phyloP scores from a whole-genome alignment of 2,113 vertebrate species.

The Chamaetylas fuelleborni region DNA sequence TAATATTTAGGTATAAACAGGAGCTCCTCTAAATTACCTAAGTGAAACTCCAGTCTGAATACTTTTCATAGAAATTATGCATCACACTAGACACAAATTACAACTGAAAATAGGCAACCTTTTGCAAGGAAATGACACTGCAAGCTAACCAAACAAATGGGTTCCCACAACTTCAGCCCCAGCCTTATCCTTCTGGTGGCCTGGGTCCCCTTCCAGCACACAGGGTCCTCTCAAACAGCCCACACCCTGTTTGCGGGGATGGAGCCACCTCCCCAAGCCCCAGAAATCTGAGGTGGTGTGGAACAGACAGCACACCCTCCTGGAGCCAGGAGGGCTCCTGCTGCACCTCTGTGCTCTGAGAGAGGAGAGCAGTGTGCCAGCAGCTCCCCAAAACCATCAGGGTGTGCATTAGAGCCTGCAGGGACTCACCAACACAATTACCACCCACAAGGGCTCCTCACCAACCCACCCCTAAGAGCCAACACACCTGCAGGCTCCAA shows the following conservation, averaged over 20 bases:
- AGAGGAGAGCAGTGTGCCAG: neutral
- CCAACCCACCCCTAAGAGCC: neutral
- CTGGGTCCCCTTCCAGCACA: neutral
- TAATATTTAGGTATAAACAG: neutral
- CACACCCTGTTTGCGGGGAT: accelerated
- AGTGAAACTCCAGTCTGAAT: neutral
- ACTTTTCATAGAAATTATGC: neutral
- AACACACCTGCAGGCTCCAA: slow-evolving; percentile 11
- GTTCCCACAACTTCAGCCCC: neutral
- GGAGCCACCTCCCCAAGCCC: neutral
- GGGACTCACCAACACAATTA: neutral
- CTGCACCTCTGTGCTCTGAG: neutral
- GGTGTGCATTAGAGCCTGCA: neutral
- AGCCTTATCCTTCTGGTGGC: neutral
- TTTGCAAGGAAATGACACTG: neutral
- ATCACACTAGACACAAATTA: neutral
- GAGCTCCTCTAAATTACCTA: neutral
- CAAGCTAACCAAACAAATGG: neutral
- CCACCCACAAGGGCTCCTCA: neutral
- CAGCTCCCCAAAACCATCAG: neutral
- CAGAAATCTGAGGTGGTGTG: neutral
- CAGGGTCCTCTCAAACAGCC: neutral
- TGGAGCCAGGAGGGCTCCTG: neutral
- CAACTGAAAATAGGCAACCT: neutral
- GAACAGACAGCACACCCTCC: neutral